Evolutionary conservation across 2,113 vertebrate genomes (phyloP), one percentile per base, ranked within the genome.

Genomic region (Hydrochoerus hydrochaeris): DNA sequence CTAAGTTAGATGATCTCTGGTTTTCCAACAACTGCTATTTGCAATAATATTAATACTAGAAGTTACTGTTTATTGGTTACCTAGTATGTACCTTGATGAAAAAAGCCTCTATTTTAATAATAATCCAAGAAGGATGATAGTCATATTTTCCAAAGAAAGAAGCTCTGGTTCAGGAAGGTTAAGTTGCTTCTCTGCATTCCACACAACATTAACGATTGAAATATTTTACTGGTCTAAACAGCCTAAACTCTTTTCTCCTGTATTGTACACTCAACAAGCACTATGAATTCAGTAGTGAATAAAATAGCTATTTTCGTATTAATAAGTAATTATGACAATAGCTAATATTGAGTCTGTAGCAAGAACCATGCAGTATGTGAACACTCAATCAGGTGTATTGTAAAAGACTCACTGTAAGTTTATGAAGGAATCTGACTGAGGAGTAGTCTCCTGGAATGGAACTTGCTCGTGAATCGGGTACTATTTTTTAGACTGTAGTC

Each of bases 231-330:
- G 65, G 30, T 22, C 32, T 46, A 46, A 30, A 69, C 30, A 75
- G 41, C 5, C 30, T 28, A 58, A 44, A n/a, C 75, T n/a, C 69
- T n/a, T 65, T 85, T 85, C 7, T 32, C 41, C 10, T 73, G 63
- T 85, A 78, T 44, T 71, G 41, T 28, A 71, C 19, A 65, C 94
- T 95, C 16, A 88, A 60, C 85, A 54, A 65, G 4, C 17, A 54
- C 54, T n/a, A 17, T 88, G 63, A 96, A 94, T 78, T 78, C 46
- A 73, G 69, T 87, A 87, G 46, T 94, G 62, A 85, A 67, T 54
- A 94, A 95, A 83, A 92, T 67, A 67, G 24, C 44, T 75, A 41
- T 82, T 92, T 92, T 78, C 81, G 44, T 88, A 77, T 52, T 77
- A 85, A 35, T 71, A 94, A 81, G 2, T 57, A 80, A 90, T 81